Conservation (phyloP, 2,888 invertebrate species). For the Geotrupes spiniger region DNA sequence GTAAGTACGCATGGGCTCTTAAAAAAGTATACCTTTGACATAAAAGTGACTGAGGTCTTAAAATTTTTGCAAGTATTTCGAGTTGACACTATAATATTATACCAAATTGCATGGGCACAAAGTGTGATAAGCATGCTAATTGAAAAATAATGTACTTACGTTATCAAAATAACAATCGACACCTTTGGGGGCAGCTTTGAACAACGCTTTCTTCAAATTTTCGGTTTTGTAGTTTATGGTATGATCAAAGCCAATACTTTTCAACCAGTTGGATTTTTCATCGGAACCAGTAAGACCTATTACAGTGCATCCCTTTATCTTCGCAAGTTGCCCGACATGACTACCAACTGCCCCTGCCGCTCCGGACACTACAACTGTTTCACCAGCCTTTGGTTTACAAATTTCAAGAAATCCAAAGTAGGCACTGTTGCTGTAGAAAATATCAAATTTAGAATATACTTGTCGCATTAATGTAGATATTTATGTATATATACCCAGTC, state of each 20-base stretch:
- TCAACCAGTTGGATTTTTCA: slow-evolving; percentile 68
- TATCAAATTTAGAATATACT: not conserved
- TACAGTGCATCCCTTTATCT: slow-evolving; percentile 66
- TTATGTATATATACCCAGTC: slow-evolving; percentile 57
- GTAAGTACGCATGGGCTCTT: too few relatives aligned
- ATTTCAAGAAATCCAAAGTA: slow-evolving; percentile 72
- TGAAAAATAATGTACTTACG: too few relatives aligned
- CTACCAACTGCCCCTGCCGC: slow-evolving; percentile 79
- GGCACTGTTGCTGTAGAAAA: slow-evolving; percentile 61
- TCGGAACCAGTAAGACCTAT: slow-evolving; percentile 71
- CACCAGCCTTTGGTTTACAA: slow-evolving; percentile 68
- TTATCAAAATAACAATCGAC: slow-evolving; percentile 78
- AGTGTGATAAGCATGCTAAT: not conserved
- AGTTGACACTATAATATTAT: too few relatives aligned
- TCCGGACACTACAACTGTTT: slow-evolving; percentile 69
- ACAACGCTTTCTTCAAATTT: slow-evolving; percentile 55
- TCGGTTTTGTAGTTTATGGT: slow-evolving; percentile 71
- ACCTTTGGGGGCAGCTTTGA: slow-evolving; percentile 64
- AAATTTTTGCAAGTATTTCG: too few relatives aligned
- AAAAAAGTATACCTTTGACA: too few relatives aligned
- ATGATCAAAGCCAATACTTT: slow-evolving; percentile 64
- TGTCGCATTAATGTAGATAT: not conserved
- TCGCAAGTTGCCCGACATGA: slow-evolving; percentile 76
- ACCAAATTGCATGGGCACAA: too few relatives aligned
- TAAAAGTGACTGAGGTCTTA: too few relatives aligned